Evolutionary conservation across 2,113 vertebrate genomes (phyloP).

Genomic region (Chloebia gouldiae): DNA sequence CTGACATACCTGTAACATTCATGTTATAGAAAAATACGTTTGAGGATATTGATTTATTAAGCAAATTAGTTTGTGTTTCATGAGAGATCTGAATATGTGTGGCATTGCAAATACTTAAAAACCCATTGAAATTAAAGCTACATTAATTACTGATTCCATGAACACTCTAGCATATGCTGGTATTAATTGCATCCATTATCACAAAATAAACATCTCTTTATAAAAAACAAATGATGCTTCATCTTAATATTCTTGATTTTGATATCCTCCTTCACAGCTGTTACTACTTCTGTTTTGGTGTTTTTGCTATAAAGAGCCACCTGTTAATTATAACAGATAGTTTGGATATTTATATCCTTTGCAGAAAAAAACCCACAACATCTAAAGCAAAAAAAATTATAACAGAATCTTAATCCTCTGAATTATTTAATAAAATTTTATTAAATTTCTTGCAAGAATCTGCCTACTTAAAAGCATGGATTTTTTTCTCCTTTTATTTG

Average conservation of each 20-base stretch:
- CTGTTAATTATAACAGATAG: constrained; percentile 53
- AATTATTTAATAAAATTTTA: background rate
- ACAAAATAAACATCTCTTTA: constrained; percentile 76
- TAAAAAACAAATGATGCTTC: constrained; percentile 72
- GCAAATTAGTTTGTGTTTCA: background rate
- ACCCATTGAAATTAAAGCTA: constrained; percentile 57
- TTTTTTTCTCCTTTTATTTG: background rate
- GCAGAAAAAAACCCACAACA: background rate
- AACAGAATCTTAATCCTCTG: background rate
- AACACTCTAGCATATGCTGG: constrained; percentile 69
- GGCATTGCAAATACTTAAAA: constrained; percentile 51
- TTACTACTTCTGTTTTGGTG: constrained; percentile 54
- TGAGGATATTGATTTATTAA: constrained; percentile 1
- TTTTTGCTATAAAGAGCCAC: constrained; percentile 55
- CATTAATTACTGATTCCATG: constrained; percentile 72
- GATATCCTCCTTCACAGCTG: constrained; percentile 66
- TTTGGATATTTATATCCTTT: constrained; percentile 26
- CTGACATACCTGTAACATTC: background rate
- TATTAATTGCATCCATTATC: constrained; percentile 75
- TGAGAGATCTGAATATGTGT: background rate
- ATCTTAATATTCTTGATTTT: constrained; percentile 64
- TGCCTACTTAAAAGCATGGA: background rate
- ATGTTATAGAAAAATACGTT: background rate
- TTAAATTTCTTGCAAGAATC: background rate
- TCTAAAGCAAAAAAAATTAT: background rate